Evolutionary conservation across 2,113 vertebrate genomes (phyloP).

Genomic region (Ovibos moschatus): DNA sequence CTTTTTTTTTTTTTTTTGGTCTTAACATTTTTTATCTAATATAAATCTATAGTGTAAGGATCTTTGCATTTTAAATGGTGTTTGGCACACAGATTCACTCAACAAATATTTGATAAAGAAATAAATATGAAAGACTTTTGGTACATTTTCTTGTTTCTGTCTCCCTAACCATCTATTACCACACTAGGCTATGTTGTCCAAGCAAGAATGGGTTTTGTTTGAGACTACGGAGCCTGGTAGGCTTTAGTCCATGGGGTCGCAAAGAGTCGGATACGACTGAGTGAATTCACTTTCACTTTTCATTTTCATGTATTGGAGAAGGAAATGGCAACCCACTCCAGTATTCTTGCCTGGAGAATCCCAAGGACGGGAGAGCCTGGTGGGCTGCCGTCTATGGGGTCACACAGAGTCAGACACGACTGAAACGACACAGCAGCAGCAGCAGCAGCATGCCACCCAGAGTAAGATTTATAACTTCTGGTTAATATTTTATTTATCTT

Average conservation of each 20-base stretch:
- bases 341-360: too few species aligned
- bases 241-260: too few species aligned
- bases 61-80: neutral
- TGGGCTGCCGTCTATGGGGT: too few species aligned
- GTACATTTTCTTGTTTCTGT: neutral
- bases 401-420: accelerated
- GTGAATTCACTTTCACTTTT: too few species aligned
- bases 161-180: too few species aligned
- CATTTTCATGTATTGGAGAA: too few species aligned
- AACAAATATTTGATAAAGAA: neutral
- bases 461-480: neutral
- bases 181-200: neutral
- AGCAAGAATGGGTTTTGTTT: neutral
- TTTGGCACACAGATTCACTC: neutral
- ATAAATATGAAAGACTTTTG: neutral
- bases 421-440: too few species aligned
- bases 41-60: neutral
- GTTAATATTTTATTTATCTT: constrained; percentile 39
- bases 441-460: too few species aligned
- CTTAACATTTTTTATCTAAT: neutral
- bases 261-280: too few species aligned
- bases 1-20: neutral
- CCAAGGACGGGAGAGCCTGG: accelerated
- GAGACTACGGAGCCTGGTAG: neutral
- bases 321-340: too few species aligned